Percentiles rank a stretch among this genome's conserved stretches.
Conservation (phyloP, 2,113 vertebrate species). For the Pimephales promelas region DNA sequence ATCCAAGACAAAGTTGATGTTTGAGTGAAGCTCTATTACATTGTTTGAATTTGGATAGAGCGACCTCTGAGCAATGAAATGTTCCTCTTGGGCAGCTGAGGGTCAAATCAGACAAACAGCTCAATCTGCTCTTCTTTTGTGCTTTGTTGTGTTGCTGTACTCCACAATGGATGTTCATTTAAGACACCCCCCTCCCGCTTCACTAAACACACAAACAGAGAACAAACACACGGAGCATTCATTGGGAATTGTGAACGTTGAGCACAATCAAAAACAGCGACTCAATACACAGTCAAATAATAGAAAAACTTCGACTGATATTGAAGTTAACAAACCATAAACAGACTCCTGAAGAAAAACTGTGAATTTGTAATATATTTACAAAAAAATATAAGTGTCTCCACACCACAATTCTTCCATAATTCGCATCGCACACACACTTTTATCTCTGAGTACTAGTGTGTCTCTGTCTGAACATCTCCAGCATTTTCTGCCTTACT, state of each 20-base stretch:
- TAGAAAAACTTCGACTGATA: background rate
- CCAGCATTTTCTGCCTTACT: slow-evolving; percentile 65
- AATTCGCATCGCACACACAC: background rate
- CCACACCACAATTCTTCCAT: background rate
- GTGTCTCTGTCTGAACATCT: background rate
- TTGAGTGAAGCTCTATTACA: background rate
- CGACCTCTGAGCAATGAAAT: slow-evolving; percentile 2
- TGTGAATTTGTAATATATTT: background rate
- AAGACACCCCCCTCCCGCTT: slow-evolving; percentile 13
- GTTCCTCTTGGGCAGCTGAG: slow-evolving; percentile 40
- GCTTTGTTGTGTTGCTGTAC: slow-evolving; percentile 53
- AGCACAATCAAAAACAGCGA: slow-evolving; percentile 1
- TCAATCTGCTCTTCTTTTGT: slow-evolving; percentile 52
- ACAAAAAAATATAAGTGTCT: background rate
- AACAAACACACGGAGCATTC: slow-evolving; percentile 28
- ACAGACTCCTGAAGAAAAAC: background rate
- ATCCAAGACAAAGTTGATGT: background rate
- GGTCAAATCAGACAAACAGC: slow-evolving; percentile 55
- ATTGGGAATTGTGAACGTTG: background rate
- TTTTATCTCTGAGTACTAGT: background rate
- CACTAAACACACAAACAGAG: slow-evolving; percentile 12
- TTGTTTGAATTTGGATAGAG: background rate
- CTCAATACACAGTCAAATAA: background rate
- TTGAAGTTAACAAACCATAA: slow-evolving; percentile 18
- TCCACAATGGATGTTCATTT: slow-evolving; percentile 56